phyloP scores from a whole-genome alignment of 2,797 vertebrate species.

The Anomalospiza imberbis region DNA sequence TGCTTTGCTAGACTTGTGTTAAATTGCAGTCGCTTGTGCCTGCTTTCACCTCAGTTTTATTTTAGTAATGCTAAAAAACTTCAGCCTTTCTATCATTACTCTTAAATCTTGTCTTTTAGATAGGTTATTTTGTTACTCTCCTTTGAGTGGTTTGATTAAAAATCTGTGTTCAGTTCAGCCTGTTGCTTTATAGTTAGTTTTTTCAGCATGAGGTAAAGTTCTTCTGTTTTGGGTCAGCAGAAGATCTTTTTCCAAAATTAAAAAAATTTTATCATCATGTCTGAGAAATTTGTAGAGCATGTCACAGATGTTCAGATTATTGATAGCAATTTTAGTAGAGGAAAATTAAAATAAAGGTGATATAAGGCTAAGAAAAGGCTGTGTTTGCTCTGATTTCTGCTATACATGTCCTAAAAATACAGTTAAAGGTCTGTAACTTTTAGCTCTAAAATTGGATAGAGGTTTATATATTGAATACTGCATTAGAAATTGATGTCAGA shows the following conservation, averaged over 20 bases:
- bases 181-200: background rate
- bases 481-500: background rate
- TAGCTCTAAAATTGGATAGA: background rate
- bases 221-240: background rate
- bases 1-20: background rate
- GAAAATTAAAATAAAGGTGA: background rate
- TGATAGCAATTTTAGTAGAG: background rate
- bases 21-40: background rate
- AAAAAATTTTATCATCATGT: background rate
- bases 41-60: background rate
- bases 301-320: background rate
- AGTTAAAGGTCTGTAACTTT: background rate
- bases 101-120: background rate
- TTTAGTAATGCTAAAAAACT: background rate
- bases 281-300: background rate
- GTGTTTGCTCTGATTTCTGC: background rate
- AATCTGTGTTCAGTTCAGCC: background rate
- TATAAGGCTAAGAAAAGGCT: background rate
- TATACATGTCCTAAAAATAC: background rate
- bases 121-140: background rate
- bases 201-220: background rate
- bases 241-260: background rate
- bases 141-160: background rate
- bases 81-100: background rate
- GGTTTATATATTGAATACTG: background rate